Evolutionary conservation across 2,888 invertebrate species (phyloP), one percentile per base, ranked within the genome.

Genomic region (Lapara coniferarum): DNA sequence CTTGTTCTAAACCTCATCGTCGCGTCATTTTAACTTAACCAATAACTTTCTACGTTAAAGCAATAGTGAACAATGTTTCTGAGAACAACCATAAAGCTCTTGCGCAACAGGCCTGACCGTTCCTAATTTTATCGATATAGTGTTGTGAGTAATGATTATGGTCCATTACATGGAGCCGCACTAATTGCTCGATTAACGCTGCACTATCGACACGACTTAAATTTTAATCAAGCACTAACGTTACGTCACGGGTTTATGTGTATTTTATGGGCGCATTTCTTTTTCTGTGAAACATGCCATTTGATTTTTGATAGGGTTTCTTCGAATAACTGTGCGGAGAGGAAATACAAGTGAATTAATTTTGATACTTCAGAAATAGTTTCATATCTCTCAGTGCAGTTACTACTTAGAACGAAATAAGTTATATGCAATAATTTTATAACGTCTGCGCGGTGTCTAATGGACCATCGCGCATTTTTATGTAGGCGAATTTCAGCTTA

Each of bases 101-200:
- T 89, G 85, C 81, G 82, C 81, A 89, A 89, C 75, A 81, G 76
- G 74, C 75, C 69, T 52, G 71, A 68, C 73, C 81, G 78, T 79
- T 80, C 81, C 83, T 85, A 84, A 84, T 86, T 87, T 86, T 89
- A 89, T 89, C 87, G 88, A 84, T 75, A 76, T 79, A 79, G 80
- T 85, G 84, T 81, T 83, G 80, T 81, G 78, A 84, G 79, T 84
- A 82, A 87, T 79, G 80, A 87, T 89, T 85, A 89, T 78, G 75
- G 79, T 73, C 87, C 82, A 89, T 89, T 87, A 89, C 80, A 72
- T 74, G 72, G 76, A 74, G 72, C 77, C 73, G 74, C 75, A 77
- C 81, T 87, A 89, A 89, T 88, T 85, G 85, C 77, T 79, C 84
- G 81, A 85, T 86, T 84, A 87, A 83, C 79, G 59, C 59, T 72